Evolutionary conservation across 2,888 invertebrate genomes (phyloP), one percentile per base, ranked within the genome.

Genomic region (Caenorhabditis sp.): DNA sequence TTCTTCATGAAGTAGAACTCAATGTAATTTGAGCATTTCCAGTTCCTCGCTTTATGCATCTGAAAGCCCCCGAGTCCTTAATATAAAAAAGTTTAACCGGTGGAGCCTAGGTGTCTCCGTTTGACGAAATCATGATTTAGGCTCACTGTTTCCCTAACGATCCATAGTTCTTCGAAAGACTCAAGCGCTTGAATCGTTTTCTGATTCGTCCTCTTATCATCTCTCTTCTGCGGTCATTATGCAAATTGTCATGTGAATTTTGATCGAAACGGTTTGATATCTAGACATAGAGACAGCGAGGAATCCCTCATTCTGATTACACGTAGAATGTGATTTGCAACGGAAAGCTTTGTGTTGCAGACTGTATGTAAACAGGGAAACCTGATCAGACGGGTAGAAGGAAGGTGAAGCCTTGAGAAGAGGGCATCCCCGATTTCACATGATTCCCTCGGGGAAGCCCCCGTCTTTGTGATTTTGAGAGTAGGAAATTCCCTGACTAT

Each of bases 341-440:
- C 54, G 58, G 58, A 58, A 44, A 26, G 59, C 73, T 70, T 70
- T 69, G 59, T 64, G 64, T 66, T 66, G 75, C 66, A 75, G 75
- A 66, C 64, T 49, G 63, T 61, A 64, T 56, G 63, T 61, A 49
- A 59, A 49, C 75, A 68, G 66, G 56, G 56, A 38, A 76, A 76
- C 76, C 76, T 69, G 76, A 76, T 76, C 68, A 61, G 51, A 59
- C 47, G 47, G 19, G 41, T 6, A 38, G 38, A 38, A 41, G 41
- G 44, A 49, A 10, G 49, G 16, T 26, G 66, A 66, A 51, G 35
- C 54, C 35, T 54, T 56, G 69, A 69, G 51, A 68, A 28, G 22
- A 28, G 77, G 77, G 77, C 68, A 76, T 76, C 76, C 76, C 76
- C 68, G 31, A 35, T 31, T 69, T 77, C 69, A 70, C 69, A 70